These are phyloP conservation scores for Nemotelus nigrinus DNA, from an alignment of 2,888 invertebrate genomes.

Conservation along the genomic window DNA sequence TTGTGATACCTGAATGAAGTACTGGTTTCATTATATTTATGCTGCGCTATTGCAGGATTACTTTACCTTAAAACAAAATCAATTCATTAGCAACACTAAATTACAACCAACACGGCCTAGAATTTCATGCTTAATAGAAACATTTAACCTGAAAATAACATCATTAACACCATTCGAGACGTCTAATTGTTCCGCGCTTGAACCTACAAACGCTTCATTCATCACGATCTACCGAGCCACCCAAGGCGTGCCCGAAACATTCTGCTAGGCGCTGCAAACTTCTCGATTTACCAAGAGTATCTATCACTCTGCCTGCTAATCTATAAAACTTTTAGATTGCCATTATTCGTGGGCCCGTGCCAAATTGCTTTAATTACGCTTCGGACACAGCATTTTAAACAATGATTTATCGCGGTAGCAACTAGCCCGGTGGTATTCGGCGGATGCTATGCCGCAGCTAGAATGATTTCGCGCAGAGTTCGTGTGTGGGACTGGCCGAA, in stretches of 20 bases:
- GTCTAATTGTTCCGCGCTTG: conserved; percentile 12
- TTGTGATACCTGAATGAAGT: too few species aligned
- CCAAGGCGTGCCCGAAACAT: too few species aligned
- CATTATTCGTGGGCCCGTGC: not conserved
- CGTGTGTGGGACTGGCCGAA: not conserved
- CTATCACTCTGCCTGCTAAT: not conserved
- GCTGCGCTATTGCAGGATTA: too few species aligned
- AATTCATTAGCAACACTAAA: too few species aligned
- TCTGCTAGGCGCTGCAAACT: too few species aligned
- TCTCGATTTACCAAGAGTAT: too few species aligned
- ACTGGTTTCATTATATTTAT: too few species aligned
- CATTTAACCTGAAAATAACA: conserved; percentile 11
- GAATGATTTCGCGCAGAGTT: too few species aligned
- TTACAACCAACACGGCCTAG: too few species aligned
- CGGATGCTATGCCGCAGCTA: not conserved
- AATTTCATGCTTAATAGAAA: not conserved
- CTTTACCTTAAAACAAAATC: too few species aligned
- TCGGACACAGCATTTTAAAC: not conserved
- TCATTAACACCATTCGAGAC: conserved; percentile 12
- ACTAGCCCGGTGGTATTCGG: not conserved
- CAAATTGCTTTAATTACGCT: conserved; percentile 20
- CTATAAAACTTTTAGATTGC: not conserved
- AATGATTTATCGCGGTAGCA: conserved; percentile 1
- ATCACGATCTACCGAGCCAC: not conserved
- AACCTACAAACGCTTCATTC: not conserved